Evolutionary conservation across 2,113 vertebrate genomes (phyloP), one percentile per base, ranked within the genome.

Genomic region (Melanerpes aurifrons): DNA sequence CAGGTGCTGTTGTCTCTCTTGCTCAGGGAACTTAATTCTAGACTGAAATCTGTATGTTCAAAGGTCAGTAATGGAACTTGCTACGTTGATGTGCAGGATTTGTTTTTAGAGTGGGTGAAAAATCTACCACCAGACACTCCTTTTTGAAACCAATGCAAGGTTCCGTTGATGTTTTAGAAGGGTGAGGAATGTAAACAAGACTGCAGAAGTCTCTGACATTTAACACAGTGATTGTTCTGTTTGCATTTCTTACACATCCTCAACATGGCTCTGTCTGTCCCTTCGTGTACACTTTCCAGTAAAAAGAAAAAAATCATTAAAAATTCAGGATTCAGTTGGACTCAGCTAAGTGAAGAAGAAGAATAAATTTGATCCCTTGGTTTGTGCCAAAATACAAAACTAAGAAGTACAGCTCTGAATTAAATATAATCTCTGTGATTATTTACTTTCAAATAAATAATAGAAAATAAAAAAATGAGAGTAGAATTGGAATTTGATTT

Each of bases 141-240:
- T 59, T 84, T 62, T 73, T 47, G 80, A 94, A 91, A 96, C 80
- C 72, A 95, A 50, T 32, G 57, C 45, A 62, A 69, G 0, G 2
- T 78, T 94, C 92, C 62, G 35, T 29, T 87, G 68, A 91, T 35
- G 79, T 83, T 92, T 92, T 92, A 76, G 82, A 82, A 94, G 87
- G 80, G 59, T 84, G 94, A 91, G 86, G 91, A 92, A 93, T 88
- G 92, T 86, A 93, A 96, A 88, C 81, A 88, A 94, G 78, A 76
- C 89, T 91, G 62, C 57, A 70, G 37, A 86, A 91, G 58, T 82
- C 91, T 76, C 54, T 93, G 73, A 94, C 64, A 12, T 71, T 40
- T 79, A 91, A 94, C 94, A 91, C 86, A 94, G 91, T 92, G 94
- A 95, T 94, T 94, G 89, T 96, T 96, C 92, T 80, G 79, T 93